Conservation (phyloP, 2,888 invertebrate genomes). For the Desoria tigrina region DNA sequence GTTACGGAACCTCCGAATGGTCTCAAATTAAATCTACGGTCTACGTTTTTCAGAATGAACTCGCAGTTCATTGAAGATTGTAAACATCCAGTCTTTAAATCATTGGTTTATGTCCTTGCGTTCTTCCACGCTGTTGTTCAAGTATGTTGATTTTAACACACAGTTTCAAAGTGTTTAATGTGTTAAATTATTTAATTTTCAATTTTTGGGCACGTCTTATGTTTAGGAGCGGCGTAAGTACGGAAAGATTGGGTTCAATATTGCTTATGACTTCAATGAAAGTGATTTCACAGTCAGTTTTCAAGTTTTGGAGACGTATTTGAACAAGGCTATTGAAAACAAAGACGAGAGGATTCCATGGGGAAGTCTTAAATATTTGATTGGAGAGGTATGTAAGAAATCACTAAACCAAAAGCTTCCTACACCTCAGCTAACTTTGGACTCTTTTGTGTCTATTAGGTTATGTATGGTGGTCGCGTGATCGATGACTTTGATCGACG, state of each 20-base stretch:
- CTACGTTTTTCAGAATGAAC: constrained; percentile 84
- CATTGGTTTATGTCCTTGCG: constrained; percentile 81
- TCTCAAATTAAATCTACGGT: constrained; percentile 80
- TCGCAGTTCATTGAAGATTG: constrained; percentile 73
- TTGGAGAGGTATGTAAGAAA: constrained; percentile 72
- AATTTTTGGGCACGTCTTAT: constrained; percentile 19
- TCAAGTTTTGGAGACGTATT: constrained; percentile 79
- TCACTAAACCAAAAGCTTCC: not conserved
- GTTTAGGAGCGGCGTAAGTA: constrained; percentile 82
- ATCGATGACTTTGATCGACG: constrained; percentile 89
- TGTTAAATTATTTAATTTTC: not conserved
- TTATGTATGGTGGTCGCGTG: constrained; percentile 92
- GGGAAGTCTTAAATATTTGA: constrained; percentile 86
- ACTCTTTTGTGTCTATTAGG: constrained; percentile 63
- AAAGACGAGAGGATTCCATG: constrained; percentile 74
- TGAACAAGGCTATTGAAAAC: constrained; percentile 68
- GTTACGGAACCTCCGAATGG: constrained; percentile 92
- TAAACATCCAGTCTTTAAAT: constrained; percentile 73
- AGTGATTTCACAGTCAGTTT: constrained; percentile 88
- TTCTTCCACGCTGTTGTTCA: constrained; percentile 93
- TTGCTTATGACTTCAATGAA: constrained; percentile 89
- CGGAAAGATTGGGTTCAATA: constrained; percentile 93
- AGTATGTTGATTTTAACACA: constrained; percentile 58
- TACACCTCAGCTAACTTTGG: not conserved
- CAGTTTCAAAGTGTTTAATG: not conserved